Evolutionary conservation across 2,797 vertebrate species (phyloP).

Genomic region (Chromobotia macracanthus): DNA sequence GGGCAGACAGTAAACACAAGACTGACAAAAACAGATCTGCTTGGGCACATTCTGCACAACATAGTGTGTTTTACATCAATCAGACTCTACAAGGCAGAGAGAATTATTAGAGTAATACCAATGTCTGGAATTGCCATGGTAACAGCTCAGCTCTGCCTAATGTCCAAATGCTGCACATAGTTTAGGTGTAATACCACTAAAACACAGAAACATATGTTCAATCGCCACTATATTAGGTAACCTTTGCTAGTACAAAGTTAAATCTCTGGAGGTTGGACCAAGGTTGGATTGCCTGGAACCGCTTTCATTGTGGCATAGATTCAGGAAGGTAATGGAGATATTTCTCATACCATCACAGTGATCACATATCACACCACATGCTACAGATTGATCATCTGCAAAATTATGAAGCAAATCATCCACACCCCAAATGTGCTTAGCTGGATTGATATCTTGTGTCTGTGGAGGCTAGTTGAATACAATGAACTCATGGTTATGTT

Average conservation of each 20-base stretch:
- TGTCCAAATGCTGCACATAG: slow-evolving; percentile 4
- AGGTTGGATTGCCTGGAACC: no score
- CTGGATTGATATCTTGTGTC: neutral
- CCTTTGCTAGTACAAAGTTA: neutral
- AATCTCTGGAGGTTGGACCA: neutral
- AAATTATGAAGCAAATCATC: neutral
- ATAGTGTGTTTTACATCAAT: slow-evolving; percentile 18
- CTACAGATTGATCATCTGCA: neutral
- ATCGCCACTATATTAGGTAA: neutral
- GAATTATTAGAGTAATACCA: slow-evolving; percentile 27
- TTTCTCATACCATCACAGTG: neutral
- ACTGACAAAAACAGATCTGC: neutral
- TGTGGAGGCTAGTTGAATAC: neutral
- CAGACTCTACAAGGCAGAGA: slow-evolving; percentile 27
- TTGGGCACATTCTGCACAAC: neutral
- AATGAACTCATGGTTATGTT: neutral
- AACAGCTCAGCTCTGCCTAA: slow-evolving; percentile 28
- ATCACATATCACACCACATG: no score
- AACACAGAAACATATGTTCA: neutral
- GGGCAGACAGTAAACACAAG: neutral
- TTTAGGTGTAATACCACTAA: slow-evolving; percentile 9
- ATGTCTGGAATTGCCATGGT: slow-evolving; percentile 44
- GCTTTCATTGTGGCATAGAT: neutral
- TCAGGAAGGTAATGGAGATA: neutral
- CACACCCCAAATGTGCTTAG: neutral